A percentile compares a stretch with the other conserved stretches of the same genome.
Conservation (phyloP, 2,888 invertebrate species). For the Cosmia pyralina region DNA sequence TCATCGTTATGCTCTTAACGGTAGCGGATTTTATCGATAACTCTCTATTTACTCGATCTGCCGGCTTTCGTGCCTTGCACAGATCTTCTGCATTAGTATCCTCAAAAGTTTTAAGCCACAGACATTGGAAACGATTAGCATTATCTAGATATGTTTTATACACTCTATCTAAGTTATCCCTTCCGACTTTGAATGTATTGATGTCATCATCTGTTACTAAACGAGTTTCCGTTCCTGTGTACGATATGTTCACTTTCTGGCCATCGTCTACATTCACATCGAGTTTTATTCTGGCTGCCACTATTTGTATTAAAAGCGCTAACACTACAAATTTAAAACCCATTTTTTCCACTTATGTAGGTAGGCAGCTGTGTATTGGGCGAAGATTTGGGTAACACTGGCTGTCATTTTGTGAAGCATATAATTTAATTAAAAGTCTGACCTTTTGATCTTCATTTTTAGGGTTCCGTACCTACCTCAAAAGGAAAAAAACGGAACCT, state of each 20-base stretch:
- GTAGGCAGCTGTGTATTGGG: background rate
- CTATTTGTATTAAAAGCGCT: constrained; percentile 33
- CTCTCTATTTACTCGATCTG: too few relatives aligned
- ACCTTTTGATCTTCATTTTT: too few relatives aligned
- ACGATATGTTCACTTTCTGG: constrained; percentile 65
- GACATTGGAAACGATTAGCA: too few relatives aligned
- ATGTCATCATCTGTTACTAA: constrained; percentile 73
- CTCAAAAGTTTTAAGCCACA: too few relatives aligned
- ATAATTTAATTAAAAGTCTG: too few relatives aligned
- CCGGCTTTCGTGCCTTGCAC: too few relatives aligned
- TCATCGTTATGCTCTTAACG: background rate
- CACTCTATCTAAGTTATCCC: constrained; percentile 57
- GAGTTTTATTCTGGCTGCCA: constrained; percentile 44
- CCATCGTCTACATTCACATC: constrained; percentile 74
- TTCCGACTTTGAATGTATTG: constrained; percentile 69
- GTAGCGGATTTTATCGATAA: background rate
- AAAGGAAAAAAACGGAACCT: too few relatives aligned
- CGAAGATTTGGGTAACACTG: background rate
- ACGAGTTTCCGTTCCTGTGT: constrained; percentile 71
- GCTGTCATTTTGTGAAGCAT: background rate
- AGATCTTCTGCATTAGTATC: too few relatives aligned
- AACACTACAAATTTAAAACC: constrained; percentile 22
- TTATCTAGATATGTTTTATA: too few relatives aligned
- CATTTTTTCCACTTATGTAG: constrained; percentile 17
- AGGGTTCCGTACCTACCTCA: too few relatives aligned